phyloP scores from a whole-genome alignment of 92 coral and sea anemone genomes.

The Epizoanthus scotinus region DNA sequence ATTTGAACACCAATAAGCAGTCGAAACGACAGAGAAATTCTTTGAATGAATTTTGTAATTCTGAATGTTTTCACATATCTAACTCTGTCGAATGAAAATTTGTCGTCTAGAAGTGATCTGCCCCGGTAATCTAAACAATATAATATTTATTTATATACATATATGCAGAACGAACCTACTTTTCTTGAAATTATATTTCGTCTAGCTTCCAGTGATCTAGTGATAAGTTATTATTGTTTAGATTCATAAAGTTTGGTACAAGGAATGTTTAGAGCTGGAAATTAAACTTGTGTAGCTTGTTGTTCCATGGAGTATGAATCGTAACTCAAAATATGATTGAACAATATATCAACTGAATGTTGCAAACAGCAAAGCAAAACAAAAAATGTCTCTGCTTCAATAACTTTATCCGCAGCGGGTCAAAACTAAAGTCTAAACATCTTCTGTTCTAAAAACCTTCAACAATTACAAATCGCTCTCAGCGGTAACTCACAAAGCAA shows the following conservation, averaged over 20 bases:
- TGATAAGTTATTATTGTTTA: too few relatives aligned
- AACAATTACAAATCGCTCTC: slow-evolving; percentile 2
- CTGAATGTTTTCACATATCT: too few relatives aligned
- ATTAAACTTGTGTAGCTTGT: background rate
- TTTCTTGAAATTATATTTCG: too few relatives aligned
- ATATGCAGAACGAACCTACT: too few relatives aligned
- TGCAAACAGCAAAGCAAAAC: slow-evolving; percentile 17
- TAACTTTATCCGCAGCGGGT: slow-evolving; percentile 5
- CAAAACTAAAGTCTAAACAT: slow-evolving; percentile 19
- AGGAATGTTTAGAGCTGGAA: background rate
- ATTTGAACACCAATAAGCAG: background rate
- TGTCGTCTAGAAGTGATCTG: too few relatives aligned
- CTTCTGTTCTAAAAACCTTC: background rate
- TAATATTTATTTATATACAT: too few relatives aligned
- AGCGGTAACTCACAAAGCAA: background rate
- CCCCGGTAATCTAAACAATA: too few relatives aligned
- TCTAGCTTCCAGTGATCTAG: too few relatives aligned
- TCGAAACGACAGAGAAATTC: background rate
- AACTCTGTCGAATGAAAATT: too few relatives aligned
- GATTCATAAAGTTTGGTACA: too few relatives aligned
- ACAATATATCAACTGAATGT: slow-evolving; percentile 16
- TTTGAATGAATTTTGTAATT: too few relatives aligned
- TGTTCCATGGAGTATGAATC: background rate
- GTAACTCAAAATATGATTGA: background rate
- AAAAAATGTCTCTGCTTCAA: background rate